These are phyloP conservation scores for Pantherophis alleghaniensis DNA, from an alignment of 2,797 vertebrate species.

Conservation along the genomic window DNA sequence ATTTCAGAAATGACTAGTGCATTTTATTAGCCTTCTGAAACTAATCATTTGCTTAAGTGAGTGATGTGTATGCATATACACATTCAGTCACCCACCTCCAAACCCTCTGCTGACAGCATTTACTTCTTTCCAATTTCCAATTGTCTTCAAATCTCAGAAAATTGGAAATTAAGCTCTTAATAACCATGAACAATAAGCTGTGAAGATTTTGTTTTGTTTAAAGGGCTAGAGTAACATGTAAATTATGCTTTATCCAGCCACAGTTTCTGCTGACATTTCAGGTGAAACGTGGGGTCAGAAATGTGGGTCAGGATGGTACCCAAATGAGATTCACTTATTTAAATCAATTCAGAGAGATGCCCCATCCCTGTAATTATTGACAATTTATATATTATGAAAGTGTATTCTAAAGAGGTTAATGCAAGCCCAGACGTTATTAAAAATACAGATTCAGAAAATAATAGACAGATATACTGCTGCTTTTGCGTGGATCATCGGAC, in stretches of 20 bases:
- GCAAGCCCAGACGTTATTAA: background rate
- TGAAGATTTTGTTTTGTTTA: background rate
- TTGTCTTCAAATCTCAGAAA: background rate
- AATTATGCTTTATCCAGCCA: background rate
- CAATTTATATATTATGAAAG: background rate
- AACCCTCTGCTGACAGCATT: background rate
- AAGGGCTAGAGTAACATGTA: background rate
- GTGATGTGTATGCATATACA: background rate
- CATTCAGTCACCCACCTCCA: background rate
- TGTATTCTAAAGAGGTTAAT: background rate
- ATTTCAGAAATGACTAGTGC: background rate
- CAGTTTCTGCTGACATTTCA: background rate
- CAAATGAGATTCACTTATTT: background rate
- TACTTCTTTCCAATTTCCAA: background rate
- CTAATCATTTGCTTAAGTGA: background rate
- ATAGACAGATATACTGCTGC: background rate
- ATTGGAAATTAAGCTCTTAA: background rate
- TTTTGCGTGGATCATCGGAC: background rate
- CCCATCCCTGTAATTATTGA: background rate
- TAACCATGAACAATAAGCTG: background rate
- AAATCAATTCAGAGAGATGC: background rate
- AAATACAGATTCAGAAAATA: background rate
- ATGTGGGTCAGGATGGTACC: background rate
- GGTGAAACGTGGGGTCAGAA: background rate
- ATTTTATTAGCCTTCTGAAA: conserved; percentile 1